Evolutionary conservation across 2,113 vertebrate genomes (phyloP).

Genomic region (Triplophysa siluroides): DNA sequence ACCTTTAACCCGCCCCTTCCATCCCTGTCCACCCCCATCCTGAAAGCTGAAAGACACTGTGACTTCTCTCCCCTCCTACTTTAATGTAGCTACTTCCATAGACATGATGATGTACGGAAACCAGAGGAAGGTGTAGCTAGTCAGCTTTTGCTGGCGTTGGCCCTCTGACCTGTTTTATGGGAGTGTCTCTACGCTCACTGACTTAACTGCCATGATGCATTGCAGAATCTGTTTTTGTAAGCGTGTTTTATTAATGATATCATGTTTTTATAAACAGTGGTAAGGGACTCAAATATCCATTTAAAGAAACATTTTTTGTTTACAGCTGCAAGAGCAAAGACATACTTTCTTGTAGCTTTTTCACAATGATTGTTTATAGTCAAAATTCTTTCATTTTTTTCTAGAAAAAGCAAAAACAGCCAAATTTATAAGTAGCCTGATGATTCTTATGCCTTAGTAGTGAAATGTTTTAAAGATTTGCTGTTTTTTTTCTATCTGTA

Average conservation of each 20-base stretch:
- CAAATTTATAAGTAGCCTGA: conserved; percentile 44
- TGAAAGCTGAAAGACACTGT: conserved; percentile 62
- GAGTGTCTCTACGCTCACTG: conserved; percentile 9
- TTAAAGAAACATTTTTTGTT: conserved; percentile 43
- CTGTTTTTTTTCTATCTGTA: conserved; percentile 43
- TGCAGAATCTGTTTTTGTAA: conserved; percentile 42
- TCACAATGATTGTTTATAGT: conserved; percentile 49
- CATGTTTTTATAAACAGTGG: conserved; percentile 41
- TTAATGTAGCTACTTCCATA: conserved; percentile 36
- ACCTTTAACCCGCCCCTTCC: conserved; percentile 28
- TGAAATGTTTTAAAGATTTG: conserved; percentile 46
- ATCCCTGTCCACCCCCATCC: conserved; percentile 48
- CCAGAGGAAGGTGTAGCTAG: conserved; percentile 24
- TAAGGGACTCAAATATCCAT: conserved; percentile 47
- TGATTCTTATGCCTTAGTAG: conserved; percentile 52
- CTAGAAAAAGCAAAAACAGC: conserved; percentile 14
- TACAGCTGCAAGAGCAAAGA: conserved; percentile 43
- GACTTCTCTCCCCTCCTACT: conserved; percentile 48
- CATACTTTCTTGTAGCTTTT: conserved; percentile 46
- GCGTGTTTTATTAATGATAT: conserved; percentile 29
- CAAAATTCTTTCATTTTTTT: conserved; percentile 40
- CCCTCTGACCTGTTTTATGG: conserved; percentile 24
- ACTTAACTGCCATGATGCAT: conserved; percentile 54
- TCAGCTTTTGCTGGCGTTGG: conserved; percentile 35
- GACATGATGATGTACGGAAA: conserved; percentile 27